Percentiles rank a stretch among this genome's conserved stretches.
These are phyloP conservation scores for Calameuta filiformis DNA, from an alignment of 2,888 invertebrate genomes.

Conservation along the genomic window DNA sequence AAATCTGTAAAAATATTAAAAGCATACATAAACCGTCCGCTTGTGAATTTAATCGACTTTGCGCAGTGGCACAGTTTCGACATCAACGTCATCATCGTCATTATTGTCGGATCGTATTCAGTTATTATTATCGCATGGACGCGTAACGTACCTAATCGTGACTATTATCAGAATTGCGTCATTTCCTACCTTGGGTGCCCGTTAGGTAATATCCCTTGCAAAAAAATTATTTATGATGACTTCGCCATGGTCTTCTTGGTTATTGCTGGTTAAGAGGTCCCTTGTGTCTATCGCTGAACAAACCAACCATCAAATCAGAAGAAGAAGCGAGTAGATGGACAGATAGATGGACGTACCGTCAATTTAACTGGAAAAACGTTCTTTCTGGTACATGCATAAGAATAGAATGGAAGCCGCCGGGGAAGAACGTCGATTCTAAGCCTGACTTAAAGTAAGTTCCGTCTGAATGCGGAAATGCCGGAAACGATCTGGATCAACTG, in stretches of 20 bases:
- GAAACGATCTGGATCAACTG: neutral
- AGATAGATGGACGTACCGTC: neutral
- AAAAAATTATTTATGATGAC: neutral
- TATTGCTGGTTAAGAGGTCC: conserved; percentile 41
- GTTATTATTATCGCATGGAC: neutral
- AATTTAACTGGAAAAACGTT: neutral
- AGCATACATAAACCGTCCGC: neutral
- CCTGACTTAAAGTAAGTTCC: neutral
- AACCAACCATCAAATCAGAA: conserved; percentile 62
- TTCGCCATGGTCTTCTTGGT: neutral
- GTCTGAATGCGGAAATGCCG: neutral
- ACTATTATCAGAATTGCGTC: neutral
- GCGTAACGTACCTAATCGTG: neutral
- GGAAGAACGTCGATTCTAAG: neutral
- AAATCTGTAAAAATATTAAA: neutral
- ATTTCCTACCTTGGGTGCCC: neutral
- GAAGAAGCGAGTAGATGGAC: conserved; percentile 17
- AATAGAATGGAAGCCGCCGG: neutral
- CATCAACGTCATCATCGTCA: neutral
- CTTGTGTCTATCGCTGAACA: conserved; percentile 60
- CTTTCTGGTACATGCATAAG: neutral
- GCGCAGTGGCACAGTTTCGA: neutral
- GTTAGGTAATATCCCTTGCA: neutral
- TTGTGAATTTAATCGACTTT: neutral
- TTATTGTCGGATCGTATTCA: neutral